Percentiles rank a stretch among this genome's conserved stretches.
These are phyloP conservation scores for Drosophila subobscura DNA, from an alignment of 1,140 invertebrate genomes.

Conservation along the genomic window DNA sequence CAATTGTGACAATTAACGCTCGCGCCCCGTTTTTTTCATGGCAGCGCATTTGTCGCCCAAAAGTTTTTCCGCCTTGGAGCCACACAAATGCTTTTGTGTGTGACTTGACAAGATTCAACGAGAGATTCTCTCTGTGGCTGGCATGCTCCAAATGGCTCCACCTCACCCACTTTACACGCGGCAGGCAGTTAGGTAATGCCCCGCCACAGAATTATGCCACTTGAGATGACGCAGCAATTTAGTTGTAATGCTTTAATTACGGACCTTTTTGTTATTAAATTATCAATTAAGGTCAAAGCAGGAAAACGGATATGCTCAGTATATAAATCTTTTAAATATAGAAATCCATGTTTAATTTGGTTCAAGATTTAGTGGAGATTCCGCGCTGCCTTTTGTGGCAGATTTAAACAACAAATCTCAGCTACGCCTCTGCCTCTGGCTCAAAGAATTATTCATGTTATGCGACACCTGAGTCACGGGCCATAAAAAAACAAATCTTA, in stretches of 20 bases:
- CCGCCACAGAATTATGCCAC: slow-evolving; percentile 61
- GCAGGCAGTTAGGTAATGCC: not conserved
- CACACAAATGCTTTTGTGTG: slow-evolving; percentile 17
- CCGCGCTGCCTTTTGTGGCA: slow-evolving; percentile 50
- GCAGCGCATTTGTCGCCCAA: slow-evolving; percentile 32
- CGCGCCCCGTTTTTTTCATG: slow-evolving; percentile 15
- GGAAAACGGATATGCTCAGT: slow-evolving; percentile 42
- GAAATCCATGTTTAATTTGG: slow-evolving; percentile 23
- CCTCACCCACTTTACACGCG: slow-evolving; percentile 44
- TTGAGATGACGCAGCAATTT: slow-evolving; percentile 55
- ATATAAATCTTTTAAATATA: slow-evolving; percentile 15
- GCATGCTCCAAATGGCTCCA: slow-evolving; percentile 43
- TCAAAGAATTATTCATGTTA: slow-evolving; percentile 61
- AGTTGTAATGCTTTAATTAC: slow-evolving; percentile 53
- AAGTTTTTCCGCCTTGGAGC: slow-evolving; percentile 24
- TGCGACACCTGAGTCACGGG: slow-evolving; percentile 59
- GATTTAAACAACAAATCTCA: slow-evolving; percentile 22
- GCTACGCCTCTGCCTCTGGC: slow-evolving; percentile 49
- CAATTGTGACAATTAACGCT: slow-evolving; percentile 79
- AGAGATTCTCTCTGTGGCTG: slow-evolving; percentile 43
- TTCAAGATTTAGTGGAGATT: slow-evolving; percentile 5
- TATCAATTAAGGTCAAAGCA: slow-evolving; percentile 35
- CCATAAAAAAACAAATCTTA: slow-evolving; percentile 64
- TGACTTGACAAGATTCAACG: slow-evolving; percentile 66
- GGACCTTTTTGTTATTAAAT: slow-evolving; percentile 30